Base-by-base conservation (phyloP, 2,888 invertebrate genomes). In the Trachelus stipa region DNA sequence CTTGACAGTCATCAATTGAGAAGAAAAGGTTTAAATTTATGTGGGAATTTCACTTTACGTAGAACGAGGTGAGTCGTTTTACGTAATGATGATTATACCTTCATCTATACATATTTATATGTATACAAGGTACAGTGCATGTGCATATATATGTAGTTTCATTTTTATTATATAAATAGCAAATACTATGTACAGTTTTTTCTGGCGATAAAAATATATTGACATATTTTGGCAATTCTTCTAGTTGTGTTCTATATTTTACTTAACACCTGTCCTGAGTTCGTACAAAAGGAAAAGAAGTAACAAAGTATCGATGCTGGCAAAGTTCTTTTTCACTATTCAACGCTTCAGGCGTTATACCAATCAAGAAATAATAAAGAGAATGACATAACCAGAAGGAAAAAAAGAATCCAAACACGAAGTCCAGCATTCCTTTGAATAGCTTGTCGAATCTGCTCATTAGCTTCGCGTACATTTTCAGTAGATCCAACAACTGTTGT, bases 391-490 rank as follows among this genome's bases (percentile, higher is more conserved):
- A 99, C 98, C 84, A 99, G 92, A 77, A 99, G 93, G 90, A 99
- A 98, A 92, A 99, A 99, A 37, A 99, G 92, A 78, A 99, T 95
- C 94, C 97, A 98, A 23, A 98, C 98, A 85, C 99, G 93, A 69
- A 99, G 94, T 0, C 98, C 98, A 1, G 99, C 99, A 92, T 98
- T 98, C 82, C 98, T 95, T 92, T 98, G 98, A 88, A 99, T 99
- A 0, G 99, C 99, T 92, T 98, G 97, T 83, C 98, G 94, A 76
- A 99, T 97, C 92, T 99, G 98, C 88, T 98, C 98, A 92, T 99
- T 99, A 1, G 98, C 99, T 92, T 97, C 97, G 89, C 96, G 96
- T 30, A 99, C 96, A 92, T 99, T 98, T 92, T 99, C 99, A 1
- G 98, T 98, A 0, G 98, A 95, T 0, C 97, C 96, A 33, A 98